Conservation (phyloP, 2,888 invertebrate species). For the Xylota segnis region DNA sequence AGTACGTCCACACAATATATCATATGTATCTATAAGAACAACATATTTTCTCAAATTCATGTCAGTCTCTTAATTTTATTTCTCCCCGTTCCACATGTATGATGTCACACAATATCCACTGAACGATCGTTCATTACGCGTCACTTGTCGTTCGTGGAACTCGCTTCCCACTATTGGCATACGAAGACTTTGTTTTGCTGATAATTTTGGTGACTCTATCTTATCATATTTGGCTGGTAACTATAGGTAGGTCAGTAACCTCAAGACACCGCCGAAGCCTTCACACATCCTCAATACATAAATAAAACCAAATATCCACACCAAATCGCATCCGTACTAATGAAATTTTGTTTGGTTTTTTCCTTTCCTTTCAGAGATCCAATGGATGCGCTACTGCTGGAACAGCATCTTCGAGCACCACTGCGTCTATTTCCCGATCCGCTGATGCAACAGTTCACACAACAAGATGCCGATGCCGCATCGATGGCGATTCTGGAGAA, state of each 20-base stretch:
- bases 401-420: slow-evolving; percentile 84
- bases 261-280: slow-evolving; percentile 10
- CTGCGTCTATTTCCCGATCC: slow-evolving; percentile 84
- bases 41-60: slow-evolving; percentile 59
- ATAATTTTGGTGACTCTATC: slow-evolving; percentile 68
- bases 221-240: slow-evolving; percentile 68
- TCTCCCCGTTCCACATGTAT: slow-evolving; percentile 67
- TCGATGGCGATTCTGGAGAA: slow-evolving; percentile 84
- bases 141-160: slow-evolving; percentile 36
- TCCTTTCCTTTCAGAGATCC: slow-evolving; percentile 82
- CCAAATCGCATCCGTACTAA: slow-evolving; percentile 5
- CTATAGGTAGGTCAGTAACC: slow-evolving; percentile 60
- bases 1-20: slow-evolving; percentile 21
- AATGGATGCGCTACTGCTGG: slow-evolving; percentile 84
- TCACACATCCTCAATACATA: background rate
- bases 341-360: background rate
- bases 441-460: slow-evolving; percentile 83
- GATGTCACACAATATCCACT: slow-evolving; percentile 50
- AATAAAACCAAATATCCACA: background rate
- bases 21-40: slow-evolving; percentile 40
- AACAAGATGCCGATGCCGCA: slow-evolving; percentile 84
- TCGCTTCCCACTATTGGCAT: slow-evolving; percentile 25
- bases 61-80: slow-evolving; percentile 66
- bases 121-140: slow-evolving; percentile 21
- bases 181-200: slow-evolving; percentile 71